Conservation (phyloP, 2,113 vertebrate genomes). For the Leucopsar rothschildi region DNA sequence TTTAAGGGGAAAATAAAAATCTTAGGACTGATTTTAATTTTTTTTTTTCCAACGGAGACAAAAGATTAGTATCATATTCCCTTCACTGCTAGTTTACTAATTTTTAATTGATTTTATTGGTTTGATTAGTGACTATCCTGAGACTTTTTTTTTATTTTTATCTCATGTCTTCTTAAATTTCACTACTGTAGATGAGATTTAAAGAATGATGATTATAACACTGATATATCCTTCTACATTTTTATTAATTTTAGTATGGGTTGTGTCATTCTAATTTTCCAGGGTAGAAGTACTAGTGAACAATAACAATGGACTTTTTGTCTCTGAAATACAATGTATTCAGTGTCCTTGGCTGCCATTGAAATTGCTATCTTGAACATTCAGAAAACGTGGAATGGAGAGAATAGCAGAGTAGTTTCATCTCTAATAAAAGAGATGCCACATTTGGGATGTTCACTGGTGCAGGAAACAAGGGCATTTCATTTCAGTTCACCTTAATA, state of each 20-base stretch:
- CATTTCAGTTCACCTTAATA: conserved; percentile 31
- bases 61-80: not conserved
- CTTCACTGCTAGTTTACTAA: not conserved
- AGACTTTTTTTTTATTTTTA: not conserved
- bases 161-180: not conserved
- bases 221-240: not conserved
- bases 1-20: not conserved
- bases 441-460: conserved; percentile 29
- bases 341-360: not conserved
- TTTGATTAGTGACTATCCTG: not conserved
- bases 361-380: not conserved
- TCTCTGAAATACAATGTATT: not conserved
- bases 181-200: not conserved
- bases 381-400: not conserved
- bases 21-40: not conserved
- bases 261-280: not conserved
- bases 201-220: fast-evolving
- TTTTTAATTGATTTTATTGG: not conserved
- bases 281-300: not conserved
- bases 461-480: conserved; percentile 48
- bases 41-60: not conserved
- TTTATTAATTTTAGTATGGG: not conserved
- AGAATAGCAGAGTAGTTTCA: not conserved
- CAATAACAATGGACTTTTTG: not conserved
- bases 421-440: conserved; percentile 13